Conservation (phyloP, 2,888 invertebrate genomes). For the Lampropteryx suffumata region DNA sequence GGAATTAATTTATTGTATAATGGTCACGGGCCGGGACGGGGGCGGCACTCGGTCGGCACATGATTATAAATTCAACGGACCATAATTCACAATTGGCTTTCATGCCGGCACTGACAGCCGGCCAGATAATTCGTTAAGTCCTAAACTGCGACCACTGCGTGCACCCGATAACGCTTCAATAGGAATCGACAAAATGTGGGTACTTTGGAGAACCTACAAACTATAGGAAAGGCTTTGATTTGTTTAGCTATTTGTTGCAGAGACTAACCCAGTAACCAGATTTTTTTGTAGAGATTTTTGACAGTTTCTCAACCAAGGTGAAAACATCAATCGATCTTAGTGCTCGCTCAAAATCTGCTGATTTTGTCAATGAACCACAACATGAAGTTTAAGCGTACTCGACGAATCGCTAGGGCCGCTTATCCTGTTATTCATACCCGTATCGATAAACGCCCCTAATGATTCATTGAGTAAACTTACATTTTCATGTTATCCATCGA, state of each 20-base stretch:
- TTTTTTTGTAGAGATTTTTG: too few relatives aligned
- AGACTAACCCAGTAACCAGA: too few relatives aligned
- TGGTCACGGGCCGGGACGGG: conserved; percentile 26
- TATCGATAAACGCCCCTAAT: too few relatives aligned
- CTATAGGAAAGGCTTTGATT: conserved; percentile 34
- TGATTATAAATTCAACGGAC: conserved; percentile 42
- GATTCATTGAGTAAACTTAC: too few relatives aligned
- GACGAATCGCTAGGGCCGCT: too few relatives aligned
- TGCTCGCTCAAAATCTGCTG: too few relatives aligned
- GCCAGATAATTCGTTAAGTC: conserved; percentile 75
- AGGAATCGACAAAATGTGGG: conserved; percentile 58
- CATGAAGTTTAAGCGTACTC: too few relatives aligned
- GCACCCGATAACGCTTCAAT: conserved; percentile 69
- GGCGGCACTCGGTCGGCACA: conserved; percentile 31
- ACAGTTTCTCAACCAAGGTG: too few relatives aligned
- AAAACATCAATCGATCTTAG: too few relatives aligned
- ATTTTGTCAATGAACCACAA: too few relatives aligned
- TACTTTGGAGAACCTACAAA: conserved; percentile 26
- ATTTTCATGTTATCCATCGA: too few relatives aligned
- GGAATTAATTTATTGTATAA: conserved; percentile 33
- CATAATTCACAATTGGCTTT: conserved; percentile 75
- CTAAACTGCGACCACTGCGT: conserved; percentile 72
- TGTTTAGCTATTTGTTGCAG: background rate
- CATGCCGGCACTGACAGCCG: conserved; percentile 64
- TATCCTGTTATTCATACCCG: too few relatives aligned